Conservation (phyloP, 2,797 vertebrate genomes). For the Botia almorhae region DNA sequence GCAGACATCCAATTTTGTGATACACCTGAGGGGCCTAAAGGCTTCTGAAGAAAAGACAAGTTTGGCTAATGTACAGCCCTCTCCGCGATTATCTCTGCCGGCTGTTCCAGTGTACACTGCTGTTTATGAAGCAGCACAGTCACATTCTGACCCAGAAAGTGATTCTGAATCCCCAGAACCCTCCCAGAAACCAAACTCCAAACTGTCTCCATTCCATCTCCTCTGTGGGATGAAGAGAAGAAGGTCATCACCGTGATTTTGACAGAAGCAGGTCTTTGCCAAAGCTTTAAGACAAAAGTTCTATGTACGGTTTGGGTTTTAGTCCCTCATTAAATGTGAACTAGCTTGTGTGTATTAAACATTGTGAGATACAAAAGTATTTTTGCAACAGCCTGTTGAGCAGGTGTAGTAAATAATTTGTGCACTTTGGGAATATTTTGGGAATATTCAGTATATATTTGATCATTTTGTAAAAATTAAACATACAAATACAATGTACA, state of each 20-base stretch:
- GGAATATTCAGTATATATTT: neutral
- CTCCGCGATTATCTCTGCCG: neutral
- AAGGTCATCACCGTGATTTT: conserved; percentile 36
- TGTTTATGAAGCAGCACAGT: neutral
- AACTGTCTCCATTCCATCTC: conserved; percentile 57
- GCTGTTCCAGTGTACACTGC: conserved; percentile 44
- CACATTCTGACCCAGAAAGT: neutral
- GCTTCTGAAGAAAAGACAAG: conserved; percentile 21
- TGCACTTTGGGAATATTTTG: neutral
- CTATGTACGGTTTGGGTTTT: neutral
- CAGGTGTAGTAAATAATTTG: neutral
- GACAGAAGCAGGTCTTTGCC: neutral
- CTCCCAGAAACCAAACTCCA: conserved; percentile 45
- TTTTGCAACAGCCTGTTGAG: conserved; percentile 15
- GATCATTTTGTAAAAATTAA: neutral
- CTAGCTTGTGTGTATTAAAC: neutral
- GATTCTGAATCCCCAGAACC: neutral
- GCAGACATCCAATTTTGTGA: conserved; percentile 74
- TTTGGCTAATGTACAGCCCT: neutral
- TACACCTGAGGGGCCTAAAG: conserved; percentile 75
- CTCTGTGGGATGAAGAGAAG: conserved; percentile 58
- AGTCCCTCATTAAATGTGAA: neutral
- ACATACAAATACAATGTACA: neutral
- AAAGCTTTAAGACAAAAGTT: neutral
- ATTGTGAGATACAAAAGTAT: neutral